Conservation (phyloP, 2,888 invertebrate species). For the Orthosia incerta region DNA sequence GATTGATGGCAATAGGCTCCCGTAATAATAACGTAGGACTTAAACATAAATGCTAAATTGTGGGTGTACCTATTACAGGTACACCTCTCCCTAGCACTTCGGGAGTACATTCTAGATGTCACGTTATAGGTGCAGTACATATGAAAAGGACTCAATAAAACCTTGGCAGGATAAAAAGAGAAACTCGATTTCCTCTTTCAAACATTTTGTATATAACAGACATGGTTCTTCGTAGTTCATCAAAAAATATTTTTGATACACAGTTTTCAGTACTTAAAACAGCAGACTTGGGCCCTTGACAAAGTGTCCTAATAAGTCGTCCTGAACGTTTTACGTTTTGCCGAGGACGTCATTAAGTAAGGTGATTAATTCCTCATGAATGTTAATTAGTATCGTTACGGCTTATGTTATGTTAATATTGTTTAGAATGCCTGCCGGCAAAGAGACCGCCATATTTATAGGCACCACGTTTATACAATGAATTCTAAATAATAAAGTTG, state of each 20-base stretch:
- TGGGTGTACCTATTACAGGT: too few species aligned
- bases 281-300: background rate
- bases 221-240: background rate
- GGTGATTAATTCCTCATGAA: constrained; percentile 59
- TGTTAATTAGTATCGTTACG: constrained; percentile 45
- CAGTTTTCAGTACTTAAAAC: background rate
- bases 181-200: too few species aligned
- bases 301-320: background rate
- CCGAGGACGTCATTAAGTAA: constrained; percentile 28
- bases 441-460: constrained; percentile 46
- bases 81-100: too few species aligned
- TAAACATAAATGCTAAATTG: too few species aligned
- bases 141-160: too few species aligned
- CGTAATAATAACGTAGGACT: too few species aligned
- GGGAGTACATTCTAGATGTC: too few species aligned
- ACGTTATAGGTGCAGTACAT: too few species aligned
- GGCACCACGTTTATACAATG: constrained; percentile 27
- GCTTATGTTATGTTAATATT: constrained; percentile 54
- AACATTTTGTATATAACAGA: too few species aligned
- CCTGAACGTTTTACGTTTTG: constrained; percentile 6
- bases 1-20: too few species aligned
- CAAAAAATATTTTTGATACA: background rate
- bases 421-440: constrained; percentile 33
- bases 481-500: constrained; percentile 45
- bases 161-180: too few species aligned